Percentiles rank a stretch among this genome's conserved stretches.
These are phyloP conservation scores for Drosophila yooni DNA, from an alignment of 2,888 invertebrate genomes.

Conservation along the genomic window DNA sequence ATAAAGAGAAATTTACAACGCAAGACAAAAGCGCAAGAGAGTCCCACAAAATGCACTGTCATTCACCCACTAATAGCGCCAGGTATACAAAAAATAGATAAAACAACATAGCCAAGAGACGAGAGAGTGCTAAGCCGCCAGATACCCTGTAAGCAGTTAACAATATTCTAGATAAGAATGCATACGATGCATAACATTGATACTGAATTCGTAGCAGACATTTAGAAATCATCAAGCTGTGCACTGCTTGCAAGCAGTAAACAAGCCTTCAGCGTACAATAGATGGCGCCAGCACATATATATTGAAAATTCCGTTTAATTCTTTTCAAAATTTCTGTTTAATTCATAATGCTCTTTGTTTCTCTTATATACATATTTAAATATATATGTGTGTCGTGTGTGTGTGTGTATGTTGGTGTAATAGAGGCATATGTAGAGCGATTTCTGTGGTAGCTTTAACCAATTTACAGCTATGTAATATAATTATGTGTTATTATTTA, in stretches of 20 bases:
- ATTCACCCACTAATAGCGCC: slow-evolving; percentile 62
- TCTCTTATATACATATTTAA: slow-evolving; percentile 64
- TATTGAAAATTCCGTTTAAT: background rate
- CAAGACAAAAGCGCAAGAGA: slow-evolving; percentile 59
- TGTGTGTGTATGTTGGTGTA: background rate
- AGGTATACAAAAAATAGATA: slow-evolving; percentile 3
- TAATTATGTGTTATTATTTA: slow-evolving; percentile 17
- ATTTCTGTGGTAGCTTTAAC: slow-evolving; percentile 46
- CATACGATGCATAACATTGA: background rate
- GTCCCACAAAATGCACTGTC: slow-evolving; percentile 66
- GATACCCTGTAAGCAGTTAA: slow-evolving; percentile 9
- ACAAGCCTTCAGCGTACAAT: background rate
- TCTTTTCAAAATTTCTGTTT: slow-evolving; percentile 73
- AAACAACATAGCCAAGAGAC: background rate
- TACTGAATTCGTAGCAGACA: background rate
- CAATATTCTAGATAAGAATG: background rate
- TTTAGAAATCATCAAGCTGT: background rate
- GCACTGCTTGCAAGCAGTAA: slow-evolving; percentile 33
- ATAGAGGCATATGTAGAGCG: slow-evolving; percentile 46
- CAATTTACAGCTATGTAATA: slow-evolving; percentile 51
- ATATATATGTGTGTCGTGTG: slow-evolving; percentile 27
- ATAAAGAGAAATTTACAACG: slow-evolving; percentile 70
- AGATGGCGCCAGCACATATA: slow-evolving; percentile 33
- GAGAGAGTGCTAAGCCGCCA: background rate
- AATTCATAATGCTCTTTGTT: slow-evolving; percentile 71